Percentiles rank a stretch among this genome's conserved stretches.
Evolutionary conservation across 1,140 invertebrate species (phyloP).

Genomic region (Centruroides sculpturatus): DNA sequence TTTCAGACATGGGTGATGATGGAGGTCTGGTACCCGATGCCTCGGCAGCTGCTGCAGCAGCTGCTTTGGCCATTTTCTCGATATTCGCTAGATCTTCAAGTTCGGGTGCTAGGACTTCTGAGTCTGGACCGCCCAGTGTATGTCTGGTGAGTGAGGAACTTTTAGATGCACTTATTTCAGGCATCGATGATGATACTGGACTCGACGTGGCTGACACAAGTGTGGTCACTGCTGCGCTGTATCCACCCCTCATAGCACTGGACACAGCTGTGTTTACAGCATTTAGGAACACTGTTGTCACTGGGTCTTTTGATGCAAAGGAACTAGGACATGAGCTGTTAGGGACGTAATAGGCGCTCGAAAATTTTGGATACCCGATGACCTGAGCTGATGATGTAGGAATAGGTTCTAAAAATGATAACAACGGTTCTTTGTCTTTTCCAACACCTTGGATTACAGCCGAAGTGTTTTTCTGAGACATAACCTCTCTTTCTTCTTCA

Average conservation of each 20-base stretch:
- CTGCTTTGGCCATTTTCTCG: constrained; percentile 21
- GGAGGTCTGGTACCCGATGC: constrained; percentile 4
- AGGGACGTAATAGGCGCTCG: neutral
- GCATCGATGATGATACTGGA: constrained; percentile 10
- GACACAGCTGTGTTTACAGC: constrained; percentile 8
- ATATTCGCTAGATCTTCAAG: constrained; percentile 20
- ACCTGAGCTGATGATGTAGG: constrained; percentile 17
- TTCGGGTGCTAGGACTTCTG: constrained; percentile 17
- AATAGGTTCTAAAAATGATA: constrained; percentile 87
- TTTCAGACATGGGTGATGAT: neutral
- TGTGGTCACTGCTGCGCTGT: constrained; percentile 13
- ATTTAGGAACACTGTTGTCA: constrained; percentile 4
- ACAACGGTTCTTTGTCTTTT: constrained; percentile 78
- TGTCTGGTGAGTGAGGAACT: neutral
- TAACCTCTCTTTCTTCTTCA: constrained; percentile 72
- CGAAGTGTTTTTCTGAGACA: constrained; percentile 76
- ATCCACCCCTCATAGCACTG: constrained; percentile 11
- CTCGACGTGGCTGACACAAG: constrained; percentile 13
- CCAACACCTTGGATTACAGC: constrained; percentile 89
- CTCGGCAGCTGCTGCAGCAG: constrained; percentile 16
- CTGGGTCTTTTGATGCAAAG: constrained; percentile 9
- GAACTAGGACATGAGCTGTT: constrained; percentile 16
- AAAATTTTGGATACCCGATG: neutral
- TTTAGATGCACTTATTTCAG: constrained; percentile 9
- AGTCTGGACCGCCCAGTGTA: neutral